Evolutionary conservation across 1,140 invertebrate species (phyloP).

Genomic region (Bathynomus jamesi): DNA sequence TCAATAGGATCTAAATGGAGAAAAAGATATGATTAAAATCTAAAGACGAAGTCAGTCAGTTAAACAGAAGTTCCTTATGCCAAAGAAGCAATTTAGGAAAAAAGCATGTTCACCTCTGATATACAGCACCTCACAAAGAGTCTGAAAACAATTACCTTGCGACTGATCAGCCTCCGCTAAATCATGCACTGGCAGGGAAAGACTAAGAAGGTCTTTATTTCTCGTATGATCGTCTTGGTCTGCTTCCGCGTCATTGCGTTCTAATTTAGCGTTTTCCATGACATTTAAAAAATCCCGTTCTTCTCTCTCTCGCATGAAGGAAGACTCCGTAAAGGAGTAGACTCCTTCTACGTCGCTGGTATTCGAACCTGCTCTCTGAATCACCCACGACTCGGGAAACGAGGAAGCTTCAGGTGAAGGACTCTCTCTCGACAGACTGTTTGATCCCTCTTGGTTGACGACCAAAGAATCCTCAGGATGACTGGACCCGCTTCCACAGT

Average conservation of each 20-base stretch:
- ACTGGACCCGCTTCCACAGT: not conserved
- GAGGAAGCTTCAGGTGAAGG: not conserved
- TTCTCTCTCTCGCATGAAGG: too few species aligned
- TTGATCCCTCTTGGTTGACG: not conserved
- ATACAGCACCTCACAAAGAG: too few species aligned
- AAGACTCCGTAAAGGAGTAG: too few species aligned
- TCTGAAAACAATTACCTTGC: too few species aligned
- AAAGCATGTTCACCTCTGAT: too few species aligned
- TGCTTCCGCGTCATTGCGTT: not conserved
- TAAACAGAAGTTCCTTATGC: too few species aligned
- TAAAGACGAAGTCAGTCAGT: too few species aligned
- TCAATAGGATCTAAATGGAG: not conserved
- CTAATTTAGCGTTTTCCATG: not conserved
- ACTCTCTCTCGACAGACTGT: not conserved
- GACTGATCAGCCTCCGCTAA: constrained; percentile 26
- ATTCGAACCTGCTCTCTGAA: not conserved
- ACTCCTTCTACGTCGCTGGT: too few species aligned
- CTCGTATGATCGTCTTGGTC: constrained; percentile 24
- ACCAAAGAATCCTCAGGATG: not conserved
- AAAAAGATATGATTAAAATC: not conserved
- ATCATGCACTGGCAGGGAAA: constrained; percentile 17
- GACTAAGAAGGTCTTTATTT: constrained; percentile 12
- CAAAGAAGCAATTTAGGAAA: too few species aligned
- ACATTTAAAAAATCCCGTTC: not conserved
- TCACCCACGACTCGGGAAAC: not conserved